Evolutionary conservation across 1,140 invertebrate species (phyloP).

Genomic region (Drosophila ogumai): DNA sequence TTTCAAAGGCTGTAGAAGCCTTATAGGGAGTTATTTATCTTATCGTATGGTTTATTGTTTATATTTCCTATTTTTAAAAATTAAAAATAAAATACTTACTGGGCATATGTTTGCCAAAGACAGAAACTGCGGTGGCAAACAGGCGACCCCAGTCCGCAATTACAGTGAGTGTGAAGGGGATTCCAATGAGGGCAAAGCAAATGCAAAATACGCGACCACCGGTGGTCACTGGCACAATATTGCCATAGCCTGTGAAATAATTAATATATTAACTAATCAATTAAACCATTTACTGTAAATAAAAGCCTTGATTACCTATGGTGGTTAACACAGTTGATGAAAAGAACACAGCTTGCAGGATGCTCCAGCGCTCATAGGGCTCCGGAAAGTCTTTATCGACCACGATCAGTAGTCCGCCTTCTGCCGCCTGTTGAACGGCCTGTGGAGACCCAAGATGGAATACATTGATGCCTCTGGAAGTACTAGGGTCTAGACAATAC

Average conservation of each 20-base stretch:
- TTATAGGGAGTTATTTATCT: too few species aligned
- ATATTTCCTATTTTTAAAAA: background rate
- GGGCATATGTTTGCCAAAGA: slow-evolving; percentile 87
- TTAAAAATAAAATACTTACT: slow-evolving; percentile 49
- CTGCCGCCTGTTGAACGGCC: slow-evolving; percentile 88
- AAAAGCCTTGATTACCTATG: slow-evolving; percentile 87
- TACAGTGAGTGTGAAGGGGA: slow-evolving; percentile 96
- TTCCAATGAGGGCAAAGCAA: slow-evolving; percentile 96
- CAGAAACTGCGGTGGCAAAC: slow-evolving; percentile 92
- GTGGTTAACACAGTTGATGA: slow-evolving; percentile 94
- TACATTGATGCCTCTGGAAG: too few species aligned
- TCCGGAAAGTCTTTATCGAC: slow-evolving; percentile 86
- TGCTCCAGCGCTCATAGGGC: slow-evolving; percentile 89
- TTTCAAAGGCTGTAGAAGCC: too few species aligned
- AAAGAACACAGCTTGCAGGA: slow-evolving; percentile 92
- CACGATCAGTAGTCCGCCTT: slow-evolving; percentile 87
- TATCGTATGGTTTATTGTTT: too few species aligned
- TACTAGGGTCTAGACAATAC: background rate
- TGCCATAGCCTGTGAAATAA: slow-evolving; percentile 93
- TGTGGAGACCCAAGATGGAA: slow-evolving; percentile 47
- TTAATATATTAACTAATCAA: slow-evolving; percentile 33
- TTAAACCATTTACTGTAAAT: background rate
- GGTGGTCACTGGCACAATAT: slow-evolving; percentile 95
- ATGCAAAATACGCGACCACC: slow-evolving; percentile 95
- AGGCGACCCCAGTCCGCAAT: slow-evolving; percentile 96